phyloP scores from a whole-genome alignment of 2,888 invertebrate species.

The Spodoptera picta region DNA sequence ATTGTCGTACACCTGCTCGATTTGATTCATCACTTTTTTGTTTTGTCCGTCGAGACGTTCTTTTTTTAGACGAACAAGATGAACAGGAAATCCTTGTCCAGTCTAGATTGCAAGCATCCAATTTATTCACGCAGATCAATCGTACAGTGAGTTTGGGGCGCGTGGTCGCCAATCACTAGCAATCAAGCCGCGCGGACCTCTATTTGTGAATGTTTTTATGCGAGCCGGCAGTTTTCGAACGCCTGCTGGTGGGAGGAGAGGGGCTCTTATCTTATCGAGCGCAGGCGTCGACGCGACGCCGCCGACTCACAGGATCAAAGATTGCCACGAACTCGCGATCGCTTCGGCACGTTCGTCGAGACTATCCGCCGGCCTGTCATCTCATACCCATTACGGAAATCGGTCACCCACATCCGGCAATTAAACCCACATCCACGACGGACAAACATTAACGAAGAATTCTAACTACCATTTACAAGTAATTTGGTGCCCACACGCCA shows the following conservation, averaged over 20 bases:
- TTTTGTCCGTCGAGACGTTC: slow-evolving; percentile 49
- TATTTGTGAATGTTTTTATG: slow-evolving; percentile 80
- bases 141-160: slow-evolving; percentile 63
- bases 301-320: slow-evolving; percentile 66
- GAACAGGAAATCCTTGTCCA: slow-evolving; percentile 58
- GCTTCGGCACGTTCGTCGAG: slow-evolving; percentile 48
- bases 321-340: slow-evolving; percentile 60
- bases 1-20: slow-evolving; percentile 68
- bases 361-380: slow-evolving; percentile 55
- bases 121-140: slow-evolving; percentile 72
- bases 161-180: slow-evolving; percentile 68
- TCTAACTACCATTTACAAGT: slow-evolving; percentile 74
- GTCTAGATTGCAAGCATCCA: slow-evolving; percentile 48
- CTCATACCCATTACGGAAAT: slow-evolving; percentile 65
- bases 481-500: slow-evolving; percentile 74
- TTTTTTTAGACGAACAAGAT: slow-evolving; percentile 35
- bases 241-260: slow-evolving; percentile 51
- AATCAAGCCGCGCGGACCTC: slow-evolving; percentile 70
- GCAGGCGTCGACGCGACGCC: slow-evolving; percentile 74
- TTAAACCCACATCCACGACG: slow-evolving; percentile 71
- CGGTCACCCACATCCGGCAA: slow-evolving; percentile 72
- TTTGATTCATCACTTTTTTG: slow-evolving; percentile 63
- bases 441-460: slow-evolving; percentile 67
- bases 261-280: slow-evolving; percentile 68
- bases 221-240: slow-evolving; percentile 68